These are phyloP conservation scores for Adrianichthys oophorus DNA, from an alignment of 2,797 vertebrate genomes.

Conservation along the genomic window DNA sequence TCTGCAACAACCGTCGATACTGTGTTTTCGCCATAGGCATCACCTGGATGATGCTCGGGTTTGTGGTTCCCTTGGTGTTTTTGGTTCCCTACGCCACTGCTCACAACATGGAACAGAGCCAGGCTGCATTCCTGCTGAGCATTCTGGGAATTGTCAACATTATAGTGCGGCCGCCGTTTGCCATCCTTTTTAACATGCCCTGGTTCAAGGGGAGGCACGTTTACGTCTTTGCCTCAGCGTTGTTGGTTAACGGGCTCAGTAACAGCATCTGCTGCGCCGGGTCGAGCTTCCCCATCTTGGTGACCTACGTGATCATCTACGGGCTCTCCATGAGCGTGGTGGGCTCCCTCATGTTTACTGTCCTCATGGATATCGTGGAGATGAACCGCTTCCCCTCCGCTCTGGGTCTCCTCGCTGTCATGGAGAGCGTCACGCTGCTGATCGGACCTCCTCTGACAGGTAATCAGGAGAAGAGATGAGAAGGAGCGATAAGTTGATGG, in stretches of 20 bases:
- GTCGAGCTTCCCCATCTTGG: slow-evolving; percentile 76
- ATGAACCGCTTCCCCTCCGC: slow-evolving; percentile 91
- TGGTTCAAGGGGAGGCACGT: slow-evolving; percentile 81
- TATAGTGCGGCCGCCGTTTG: slow-evolving; percentile 82
- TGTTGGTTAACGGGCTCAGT: slow-evolving; percentile 87
- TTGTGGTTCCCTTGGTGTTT: slow-evolving; percentile 85
- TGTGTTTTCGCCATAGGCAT: slow-evolving; percentile 81
- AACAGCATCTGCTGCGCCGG: slow-evolving; percentile 85
- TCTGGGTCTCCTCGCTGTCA: slow-evolving; percentile 88
- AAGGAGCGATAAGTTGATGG: background rate
- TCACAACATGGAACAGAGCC: slow-evolving; percentile 76
- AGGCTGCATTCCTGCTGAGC: slow-evolving; percentile 86
- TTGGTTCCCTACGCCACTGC: slow-evolving; percentile 88
- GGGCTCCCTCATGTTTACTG: slow-evolving; percentile 89
- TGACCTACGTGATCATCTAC: slow-evolving; percentile 81
- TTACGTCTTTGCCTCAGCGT: slow-evolving; percentile 82
- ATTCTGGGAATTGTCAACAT: slow-evolving; percentile 90
- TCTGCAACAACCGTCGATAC: slow-evolving; percentile 83
- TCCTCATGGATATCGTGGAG: slow-evolving; percentile 93
- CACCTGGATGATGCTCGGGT: slow-evolving; percentile 89
- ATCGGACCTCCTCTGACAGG: slow-evolving; percentile 90
- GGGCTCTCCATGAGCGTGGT: slow-evolving; percentile 90
- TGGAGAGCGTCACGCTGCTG: slow-evolving; percentile 88
- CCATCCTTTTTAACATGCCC: slow-evolving; percentile 78
- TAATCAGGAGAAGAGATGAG: slow-evolving; percentile 42